These are phyloP conservation scores for Rhinichthys klamathensis DNA, from an alignment of 2,113 vertebrate species.

Conservation along the genomic window DNA sequence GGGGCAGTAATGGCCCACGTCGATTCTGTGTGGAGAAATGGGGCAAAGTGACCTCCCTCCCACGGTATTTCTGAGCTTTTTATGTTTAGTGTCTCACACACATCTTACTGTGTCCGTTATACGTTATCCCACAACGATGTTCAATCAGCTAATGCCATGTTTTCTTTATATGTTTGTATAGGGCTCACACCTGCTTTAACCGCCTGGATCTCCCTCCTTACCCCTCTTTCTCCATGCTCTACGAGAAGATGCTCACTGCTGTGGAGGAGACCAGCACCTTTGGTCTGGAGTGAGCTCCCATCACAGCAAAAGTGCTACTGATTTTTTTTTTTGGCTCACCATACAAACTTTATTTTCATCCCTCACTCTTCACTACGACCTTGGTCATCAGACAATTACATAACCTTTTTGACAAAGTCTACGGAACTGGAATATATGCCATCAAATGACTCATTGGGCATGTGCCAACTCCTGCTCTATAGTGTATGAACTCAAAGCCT, in stretches of 20 bases:
- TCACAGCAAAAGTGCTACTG: neutral
- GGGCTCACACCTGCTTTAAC: conserved; percentile 99
- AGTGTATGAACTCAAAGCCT: conserved; percentile 11
- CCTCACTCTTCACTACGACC: conserved; percentile 59
- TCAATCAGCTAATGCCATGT: neutral
- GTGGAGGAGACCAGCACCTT: conserved; percentile 99
- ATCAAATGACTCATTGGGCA: conserved; percentile 37
- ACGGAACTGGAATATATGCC: conserved; percentile 59
- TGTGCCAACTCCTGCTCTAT: conserved; percentile 19
- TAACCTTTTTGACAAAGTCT: conserved; percentile 33
- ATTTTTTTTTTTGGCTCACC: neutral
- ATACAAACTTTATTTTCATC: conserved; percentile 57
- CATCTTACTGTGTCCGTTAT: neutral
- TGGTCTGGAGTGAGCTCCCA: conserved; percentile 85
- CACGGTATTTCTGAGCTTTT: conserved; percentile 80
- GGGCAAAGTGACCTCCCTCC: conserved; percentile 97
- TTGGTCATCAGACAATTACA: conserved; percentile 61
- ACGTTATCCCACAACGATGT: neutral
- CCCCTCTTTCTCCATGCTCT: conserved; percentile 97
- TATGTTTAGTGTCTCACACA: neutral
- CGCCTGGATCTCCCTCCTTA: conserved; percentile 97
- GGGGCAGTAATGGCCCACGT: conserved; percentile 94
- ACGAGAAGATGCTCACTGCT: conserved; percentile 96
- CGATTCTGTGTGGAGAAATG: conserved; percentile 98
- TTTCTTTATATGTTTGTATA: conserved; percentile 59